Evolutionary conservation across 2,888 invertebrate species (phyloP).

Genomic region (Melikaiella ostensackeni): DNA sequence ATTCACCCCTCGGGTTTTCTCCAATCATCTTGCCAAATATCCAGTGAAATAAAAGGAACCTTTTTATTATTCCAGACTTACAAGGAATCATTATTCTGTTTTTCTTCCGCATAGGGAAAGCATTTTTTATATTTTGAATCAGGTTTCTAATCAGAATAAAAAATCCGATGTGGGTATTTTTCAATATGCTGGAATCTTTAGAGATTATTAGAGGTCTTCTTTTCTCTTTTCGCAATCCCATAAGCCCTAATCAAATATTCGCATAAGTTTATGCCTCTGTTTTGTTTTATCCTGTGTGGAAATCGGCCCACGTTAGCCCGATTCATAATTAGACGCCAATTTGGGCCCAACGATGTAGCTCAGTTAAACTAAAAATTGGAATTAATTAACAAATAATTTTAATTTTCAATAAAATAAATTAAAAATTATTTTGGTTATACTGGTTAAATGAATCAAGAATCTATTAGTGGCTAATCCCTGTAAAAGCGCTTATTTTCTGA

Average conservation of each 20-base stretch:
- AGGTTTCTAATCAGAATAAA: neutral
- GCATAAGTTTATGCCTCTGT: neutral
- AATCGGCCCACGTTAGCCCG: no score
- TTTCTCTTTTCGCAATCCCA: neutral
- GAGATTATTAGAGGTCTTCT: neutral
- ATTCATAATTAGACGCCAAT: no score
- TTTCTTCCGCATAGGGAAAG: neutral
- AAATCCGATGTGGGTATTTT: neutral
- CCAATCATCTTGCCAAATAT: neutral
- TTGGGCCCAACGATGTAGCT: no score
- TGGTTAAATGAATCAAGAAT: no score
- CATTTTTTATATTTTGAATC: no score
- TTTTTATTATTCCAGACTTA: neutral
- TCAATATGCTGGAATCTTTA: neutral
- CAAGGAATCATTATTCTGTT: neutral
- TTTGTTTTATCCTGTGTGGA: conserved; percentile 9
- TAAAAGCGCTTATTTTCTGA: no score
- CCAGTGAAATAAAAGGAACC: neutral
- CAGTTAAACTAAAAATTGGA: no score
- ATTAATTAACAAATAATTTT: no score
- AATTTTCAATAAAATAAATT: no score
- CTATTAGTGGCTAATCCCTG: no score
- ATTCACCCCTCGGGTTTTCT: neutral
- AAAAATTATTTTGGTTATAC: no score
- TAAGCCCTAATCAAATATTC: neutral